Evolutionary conservation across 2,888 invertebrate species (phyloP).

Genomic region (Drosophila percnosoma): DNA sequence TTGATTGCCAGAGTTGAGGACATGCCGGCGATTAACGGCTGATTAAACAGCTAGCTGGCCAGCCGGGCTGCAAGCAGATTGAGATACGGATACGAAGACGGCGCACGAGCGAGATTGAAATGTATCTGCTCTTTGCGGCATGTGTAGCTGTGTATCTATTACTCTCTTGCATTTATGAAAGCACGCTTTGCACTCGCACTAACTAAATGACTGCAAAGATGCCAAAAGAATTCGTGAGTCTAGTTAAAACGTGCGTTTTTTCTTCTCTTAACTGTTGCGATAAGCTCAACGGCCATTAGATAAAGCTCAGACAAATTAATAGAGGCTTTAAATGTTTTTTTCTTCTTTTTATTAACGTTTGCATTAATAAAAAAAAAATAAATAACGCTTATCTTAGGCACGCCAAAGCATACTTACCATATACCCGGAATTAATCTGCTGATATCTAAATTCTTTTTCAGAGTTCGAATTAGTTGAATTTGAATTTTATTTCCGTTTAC

Average conservation of each 20-base stretch:
- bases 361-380: not conserved
- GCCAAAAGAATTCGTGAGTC: slow-evolving; percentile 31
- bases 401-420: not conserved
- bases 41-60: slow-evolving; percentile 60
- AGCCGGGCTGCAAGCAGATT: slow-evolving; percentile 35
- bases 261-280: slow-evolving; percentile 1
- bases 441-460: not conserved
- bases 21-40: slow-evolving; percentile 71
- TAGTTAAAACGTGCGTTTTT: slow-evolving; percentile 24
- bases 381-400: not conserved
- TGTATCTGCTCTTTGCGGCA: slow-evolving; percentile 54
- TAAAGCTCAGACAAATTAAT: slow-evolving; percentile 13
- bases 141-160: slow-evolving; percentile 40
- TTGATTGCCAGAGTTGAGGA: slow-evolving; percentile 56
- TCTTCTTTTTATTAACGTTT: not conserved
- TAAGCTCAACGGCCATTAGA: slow-evolving; percentile 26
- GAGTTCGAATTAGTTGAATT: not conserved
- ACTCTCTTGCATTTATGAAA: slow-evolving; percentile 28
- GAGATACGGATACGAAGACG: slow-evolving; percentile 52
- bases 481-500: not conserved
- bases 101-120: slow-evolving; percentile 59
- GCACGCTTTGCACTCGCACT: slow-evolving; percentile 5
- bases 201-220: slow-evolving; percentile 22
- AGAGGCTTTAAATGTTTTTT: not conserved
- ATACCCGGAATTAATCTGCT: not conserved